phyloP scores from a whole-genome alignment of 2,797 vertebrate genomes.

The Sebastes oblongus region DNA sequence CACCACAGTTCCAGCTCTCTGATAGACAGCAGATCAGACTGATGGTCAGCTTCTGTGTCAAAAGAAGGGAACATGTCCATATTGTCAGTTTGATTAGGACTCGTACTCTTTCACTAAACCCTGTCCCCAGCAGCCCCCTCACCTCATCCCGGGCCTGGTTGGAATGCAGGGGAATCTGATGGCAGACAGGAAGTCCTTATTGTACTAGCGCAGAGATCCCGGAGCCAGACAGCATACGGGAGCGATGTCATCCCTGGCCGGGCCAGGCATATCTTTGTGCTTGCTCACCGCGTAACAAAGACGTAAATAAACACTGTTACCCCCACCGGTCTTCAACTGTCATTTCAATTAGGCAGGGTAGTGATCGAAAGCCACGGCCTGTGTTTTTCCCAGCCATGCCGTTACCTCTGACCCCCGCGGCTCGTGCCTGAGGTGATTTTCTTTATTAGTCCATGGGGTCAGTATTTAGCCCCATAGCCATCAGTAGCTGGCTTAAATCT shows the following conservation, averaged over 20 bases:
- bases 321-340: slow-evolving; percentile 85
- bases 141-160: slow-evolving; percentile 61
- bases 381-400: slow-evolving; percentile 76
- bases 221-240: slow-evolving; percentile 87
- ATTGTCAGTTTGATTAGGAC: slow-evolving; percentile 61
- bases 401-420: slow-evolving; percentile 79
- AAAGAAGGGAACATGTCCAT: slow-evolving; percentile 39
- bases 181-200: slow-evolving; percentile 84
- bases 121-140: slow-evolving; percentile 48
- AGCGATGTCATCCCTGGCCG: slow-evolving; percentile 82
- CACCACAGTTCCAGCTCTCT: slow-evolving; percentile 14
- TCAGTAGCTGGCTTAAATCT: slow-evolving; percentile 77
- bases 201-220: slow-evolving; percentile 81
- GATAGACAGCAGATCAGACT: slow-evolving; percentile 19
- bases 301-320: slow-evolving; percentile 89
- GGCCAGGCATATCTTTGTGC: slow-evolving; percentile 87
- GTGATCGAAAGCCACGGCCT: slow-evolving; percentile 63
- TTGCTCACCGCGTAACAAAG: slow-evolving; percentile 88
- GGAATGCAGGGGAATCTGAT: slow-evolving; percentile 75
- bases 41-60: slow-evolving; percentile 26
- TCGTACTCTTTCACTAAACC: slow-evolving; percentile 62
- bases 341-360: slow-evolving; percentile 87
- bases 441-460: slow-evolving; percentile 77
- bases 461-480: slow-evolving; percentile 76
- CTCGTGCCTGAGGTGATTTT: slow-evolving; percentile 83